phyloP scores from a whole-genome alignment of 1,140 invertebrate species.

The Littorina saxatilis region DNA sequence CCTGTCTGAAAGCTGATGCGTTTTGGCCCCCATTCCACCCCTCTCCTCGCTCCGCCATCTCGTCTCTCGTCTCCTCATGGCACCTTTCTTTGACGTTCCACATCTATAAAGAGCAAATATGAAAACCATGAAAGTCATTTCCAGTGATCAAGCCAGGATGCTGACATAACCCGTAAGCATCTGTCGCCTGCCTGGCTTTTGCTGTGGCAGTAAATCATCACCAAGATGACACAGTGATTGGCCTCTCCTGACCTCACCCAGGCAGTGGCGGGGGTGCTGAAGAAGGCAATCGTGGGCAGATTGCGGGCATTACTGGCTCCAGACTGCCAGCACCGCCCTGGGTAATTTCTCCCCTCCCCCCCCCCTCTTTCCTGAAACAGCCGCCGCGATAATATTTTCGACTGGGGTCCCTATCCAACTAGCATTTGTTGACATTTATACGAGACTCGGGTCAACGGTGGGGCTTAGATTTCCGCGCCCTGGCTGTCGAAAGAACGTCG shows the following conservation, averaged over 20 bases:
- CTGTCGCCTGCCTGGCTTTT: slow-evolving; percentile 9
- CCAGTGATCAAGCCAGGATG: no score
- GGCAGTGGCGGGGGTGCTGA: background rate
- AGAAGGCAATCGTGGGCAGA: slow-evolving; percentile 14
- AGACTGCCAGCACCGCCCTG: background rate
- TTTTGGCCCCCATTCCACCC: background rate
- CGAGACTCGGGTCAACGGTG: slow-evolving; percentile 16
- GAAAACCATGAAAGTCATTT: no score
- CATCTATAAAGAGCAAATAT: no score
- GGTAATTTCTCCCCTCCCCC: background rate
- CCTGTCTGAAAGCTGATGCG: no score
- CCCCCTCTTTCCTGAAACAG: background rate
- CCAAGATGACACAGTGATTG: slow-evolving; percentile 22
- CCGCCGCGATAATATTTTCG: slow-evolving; percentile 23
- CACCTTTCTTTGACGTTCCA: no score
- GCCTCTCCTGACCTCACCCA: slow-evolving; percentile 2
- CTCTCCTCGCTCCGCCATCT: no score
- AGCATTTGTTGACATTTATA: slow-evolving; percentile 26
- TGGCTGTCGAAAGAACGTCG: slow-evolving; percentile 12
- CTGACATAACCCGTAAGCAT: background rate
- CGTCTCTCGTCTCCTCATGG: no score
- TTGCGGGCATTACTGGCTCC: slow-evolving; percentile 11
- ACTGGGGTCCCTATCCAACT: slow-evolving; percentile 10
- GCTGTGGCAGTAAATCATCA: background rate
- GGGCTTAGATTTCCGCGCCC: slow-evolving; percentile 15